Evolutionary conservation across 2,888 invertebrate genomes (phyloP).

Genomic region (Tholera decimalis): DNA sequence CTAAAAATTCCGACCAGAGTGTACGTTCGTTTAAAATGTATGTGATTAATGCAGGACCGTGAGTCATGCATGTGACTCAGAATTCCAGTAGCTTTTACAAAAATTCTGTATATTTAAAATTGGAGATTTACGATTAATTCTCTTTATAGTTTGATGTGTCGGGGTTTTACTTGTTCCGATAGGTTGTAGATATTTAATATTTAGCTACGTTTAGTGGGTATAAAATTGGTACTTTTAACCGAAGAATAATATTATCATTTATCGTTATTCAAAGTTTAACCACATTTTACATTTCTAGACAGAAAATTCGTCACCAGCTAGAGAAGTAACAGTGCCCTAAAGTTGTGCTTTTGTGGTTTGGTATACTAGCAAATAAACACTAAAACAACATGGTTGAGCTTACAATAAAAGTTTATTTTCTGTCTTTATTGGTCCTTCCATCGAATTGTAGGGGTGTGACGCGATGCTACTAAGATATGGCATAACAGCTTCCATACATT

Average conservation of each 20-base stretch:
- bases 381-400: slow-evolving; percentile 46
- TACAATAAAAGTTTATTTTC: slow-evolving; percentile 43
- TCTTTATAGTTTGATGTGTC: background rate
- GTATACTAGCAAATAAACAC: slow-evolving; percentile 48
- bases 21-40: slow-evolving; percentile 35
- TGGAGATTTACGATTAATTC: background rate
- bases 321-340: slow-evolving; percentile 31
- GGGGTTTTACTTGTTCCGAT: slow-evolving; percentile 4
- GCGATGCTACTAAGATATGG: slow-evolving; percentile 14
- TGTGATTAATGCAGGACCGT: slow-evolving; percentile 50
- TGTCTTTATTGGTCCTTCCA: slow-evolving; percentile 29
- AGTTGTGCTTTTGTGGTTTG: slow-evolving; percentile 46
- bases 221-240: slow-evolving; percentile 42
- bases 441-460: slow-evolving; percentile 18
- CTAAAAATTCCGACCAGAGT: slow-evolving; percentile 15
- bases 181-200: slow-evolving; percentile 10
- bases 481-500: slow-evolving; percentile 12
- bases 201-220: slow-evolving; percentile 29
- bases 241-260: slow-evolving; percentile 25
- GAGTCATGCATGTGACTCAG: slow-evolving; percentile 49
- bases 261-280: slow-evolving; percentile 39
- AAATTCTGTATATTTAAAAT: slow-evolving; percentile 22
- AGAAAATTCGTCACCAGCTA: slow-evolving; percentile 42
- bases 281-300: slow-evolving; percentile 36
- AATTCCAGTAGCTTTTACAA: slow-evolving; percentile 6